Percentiles rank a stretch among this genome's conserved stretches.
Conservation (phyloP, 2,888 invertebrate species). For the Operophtera brumata region DNA sequence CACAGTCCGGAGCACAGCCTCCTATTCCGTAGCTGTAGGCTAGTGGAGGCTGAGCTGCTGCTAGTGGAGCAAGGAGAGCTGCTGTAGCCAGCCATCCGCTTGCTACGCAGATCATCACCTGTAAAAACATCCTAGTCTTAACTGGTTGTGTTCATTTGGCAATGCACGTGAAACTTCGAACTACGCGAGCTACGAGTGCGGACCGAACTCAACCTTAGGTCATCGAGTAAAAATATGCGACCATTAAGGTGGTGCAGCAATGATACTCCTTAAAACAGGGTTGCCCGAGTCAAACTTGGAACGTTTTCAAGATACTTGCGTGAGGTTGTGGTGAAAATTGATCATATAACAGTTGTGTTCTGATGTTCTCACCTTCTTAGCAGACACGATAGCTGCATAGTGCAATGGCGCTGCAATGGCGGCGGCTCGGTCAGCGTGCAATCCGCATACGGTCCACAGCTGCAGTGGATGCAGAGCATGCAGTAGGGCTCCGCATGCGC, state of each 20-base stretch:
- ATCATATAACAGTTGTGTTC: neutral
- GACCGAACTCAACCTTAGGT: too few species aligned
- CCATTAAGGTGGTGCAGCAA: too few species aligned
- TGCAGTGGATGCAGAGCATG: slow-evolving; percentile 87
- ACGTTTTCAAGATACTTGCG: too few species aligned
- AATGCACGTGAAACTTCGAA: too few species aligned
- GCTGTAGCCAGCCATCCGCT: slow-evolving; percentile 85
- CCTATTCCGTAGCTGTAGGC: slow-evolving; percentile 74
- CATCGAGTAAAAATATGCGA: too few species aligned
- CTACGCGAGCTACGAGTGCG: too few species aligned
- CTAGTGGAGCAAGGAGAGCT: slow-evolving; percentile 83
- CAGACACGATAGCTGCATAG: slow-evolving; percentile 88
- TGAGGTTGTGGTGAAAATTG: too few species aligned
- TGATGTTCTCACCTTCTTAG: slow-evolving; percentile 78
- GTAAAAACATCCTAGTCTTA: slow-evolving; percentile 28
- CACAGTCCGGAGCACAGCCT: slow-evolving; percentile 85
- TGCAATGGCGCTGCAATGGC: slow-evolving; percentile 90
- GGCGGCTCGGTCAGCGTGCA: slow-evolving; percentile 89
- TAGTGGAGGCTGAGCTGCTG: slow-evolving; percentile 79
- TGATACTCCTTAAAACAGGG: too few species aligned
- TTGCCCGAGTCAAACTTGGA: too few species aligned
- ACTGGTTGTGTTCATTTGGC: too few species aligned
- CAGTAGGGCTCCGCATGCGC: slow-evolving; percentile 85
- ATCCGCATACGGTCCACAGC: slow-evolving; percentile 89
- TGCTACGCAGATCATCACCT: slow-evolving; percentile 84